Conservation (phyloP, 2,113 vertebrate species). For the Origma solitaria region DNA sequence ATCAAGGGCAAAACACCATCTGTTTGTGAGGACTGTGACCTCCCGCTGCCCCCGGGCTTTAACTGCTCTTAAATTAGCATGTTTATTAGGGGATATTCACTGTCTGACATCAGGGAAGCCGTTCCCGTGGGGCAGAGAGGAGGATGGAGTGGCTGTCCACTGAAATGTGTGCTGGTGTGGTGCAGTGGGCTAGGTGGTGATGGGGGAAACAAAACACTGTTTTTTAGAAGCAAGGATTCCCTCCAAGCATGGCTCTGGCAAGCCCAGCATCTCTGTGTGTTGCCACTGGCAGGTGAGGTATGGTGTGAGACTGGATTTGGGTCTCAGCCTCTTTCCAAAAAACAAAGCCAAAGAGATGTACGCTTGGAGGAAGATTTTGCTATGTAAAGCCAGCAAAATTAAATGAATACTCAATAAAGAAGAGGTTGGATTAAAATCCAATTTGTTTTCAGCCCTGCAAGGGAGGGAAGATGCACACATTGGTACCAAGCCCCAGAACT, state of each 20-base stretch:
- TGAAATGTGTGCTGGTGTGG: rapidly evolving
- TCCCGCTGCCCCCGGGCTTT: background rate
- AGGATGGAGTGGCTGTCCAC: background rate
- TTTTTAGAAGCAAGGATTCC: background rate
- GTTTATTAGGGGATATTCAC: background rate
- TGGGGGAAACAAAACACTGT: background rate
- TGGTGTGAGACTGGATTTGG: background rate
- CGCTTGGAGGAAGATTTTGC: background rate
- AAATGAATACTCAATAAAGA: background rate
- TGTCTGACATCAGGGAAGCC: background rate
- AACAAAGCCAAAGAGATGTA: background rate
- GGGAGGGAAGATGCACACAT: background rate
- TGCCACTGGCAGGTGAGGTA: background rate
- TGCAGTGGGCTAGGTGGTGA: rapidly evolving
- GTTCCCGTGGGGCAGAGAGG: rapidly evolving
- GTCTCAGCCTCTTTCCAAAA: background rate
- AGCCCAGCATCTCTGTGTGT: background rate
- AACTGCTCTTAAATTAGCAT: constrained; percentile 20
- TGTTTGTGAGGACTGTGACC: constrained; percentile 28
- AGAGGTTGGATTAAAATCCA: background rate
- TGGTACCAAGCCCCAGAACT: background rate
- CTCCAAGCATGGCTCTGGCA: background rate
- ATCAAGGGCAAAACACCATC: constrained; percentile 55
- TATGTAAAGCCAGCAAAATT: background rate
- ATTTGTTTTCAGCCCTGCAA: background rate